A percentile compares a stretch with the other conserved stretches of the same genome.
phyloP scores from a whole-genome alignment of 2,888 invertebrate genomes.

The Aspidiotus destructor region DNA sequence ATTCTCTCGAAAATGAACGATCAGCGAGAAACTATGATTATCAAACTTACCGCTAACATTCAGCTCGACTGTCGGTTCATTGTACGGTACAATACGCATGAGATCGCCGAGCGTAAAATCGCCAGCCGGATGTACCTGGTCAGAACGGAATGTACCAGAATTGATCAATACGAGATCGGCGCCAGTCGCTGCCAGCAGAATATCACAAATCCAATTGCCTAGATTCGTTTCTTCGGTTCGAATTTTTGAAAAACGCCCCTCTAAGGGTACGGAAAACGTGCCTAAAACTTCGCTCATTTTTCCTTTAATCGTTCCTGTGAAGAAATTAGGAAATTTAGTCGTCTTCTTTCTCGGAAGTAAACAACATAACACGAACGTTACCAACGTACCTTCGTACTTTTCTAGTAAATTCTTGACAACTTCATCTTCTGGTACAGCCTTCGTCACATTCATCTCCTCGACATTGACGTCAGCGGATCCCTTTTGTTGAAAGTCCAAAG shows the following conservation, averaged over 20 bases:
- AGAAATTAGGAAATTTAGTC: conserved; percentile 15
- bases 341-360: too few species aligned
- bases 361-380: background rate
- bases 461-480: conserved; percentile 49
- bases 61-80: conserved; percentile 70
- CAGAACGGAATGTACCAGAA: conserved; percentile 75
- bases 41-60: conserved; percentile 52
- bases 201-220: conserved; percentile 73
- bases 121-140: conserved; percentile 67
- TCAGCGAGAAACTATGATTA: too few species aligned
- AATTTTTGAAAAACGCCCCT: conserved; percentile 71
- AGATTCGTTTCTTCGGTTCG: conserved; percentile 79
- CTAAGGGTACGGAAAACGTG: conserved; percentile 72
- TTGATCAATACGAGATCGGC: conserved; percentile 78
- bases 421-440: conserved; percentile 60
- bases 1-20: background rate
- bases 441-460: conserved; percentile 60
- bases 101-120: conserved; percentile 76
- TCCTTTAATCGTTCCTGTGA: conserved; percentile 63
- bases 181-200: conserved; percentile 71
- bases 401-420: conserved; percentile 59
- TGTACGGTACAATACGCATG: conserved; percentile 72
- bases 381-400: conserved; percentile 54
- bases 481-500: conserved; percentile 51
- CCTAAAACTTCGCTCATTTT: conserved; percentile 78